Base-by-base conservation (phyloP, 1,140 invertebrate species). In the Monomorium pharaonis region DNA sequence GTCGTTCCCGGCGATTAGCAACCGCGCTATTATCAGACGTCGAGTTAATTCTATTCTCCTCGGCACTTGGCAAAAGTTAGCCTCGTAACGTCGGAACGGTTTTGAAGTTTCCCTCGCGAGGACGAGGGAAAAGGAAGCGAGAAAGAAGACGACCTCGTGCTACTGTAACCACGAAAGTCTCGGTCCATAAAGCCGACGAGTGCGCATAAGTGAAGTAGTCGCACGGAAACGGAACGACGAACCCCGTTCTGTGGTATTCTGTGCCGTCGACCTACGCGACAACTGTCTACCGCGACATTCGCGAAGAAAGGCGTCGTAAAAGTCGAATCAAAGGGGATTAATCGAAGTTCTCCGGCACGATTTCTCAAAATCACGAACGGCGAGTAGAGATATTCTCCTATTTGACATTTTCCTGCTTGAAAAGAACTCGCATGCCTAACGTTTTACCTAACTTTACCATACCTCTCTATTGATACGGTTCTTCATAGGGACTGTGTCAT, bases 121-220 rank as follows among this genome's bases (percentile, higher is more conserved):
- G 44, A 21, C 24, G 44, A 44, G 70, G 37, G 49, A 60, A 60
- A 62, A 60, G 56, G 24, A 44, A 67, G n/a, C 33, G 67, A 24
- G 42, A 27, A 67, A 65, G 84, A 72, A 86, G 70, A 51, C 49
- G n/a, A n/a, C n/a, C n/a, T 58, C 69, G 58, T 74, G 70, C 24
- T 21, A 63, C 78, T 86, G 86, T 86, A 90, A 86, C 88, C 87
- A 60, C 87, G 6, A 44, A 83, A 89, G 90, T 92, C 87, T 83
- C 91, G 91, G 81, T 88, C 90, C 91, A 90, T 92, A 91, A 92
- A 91, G 78, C 87, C 90, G 88, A 86, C 81, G 88, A 92, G 89
- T 86, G 87, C 89, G 88, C 91, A 88, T 92, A 91, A 91, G 88
- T 90, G 86, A 92, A 92, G 87, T 90, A 89, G 86, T 90, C 90